Evolutionary conservation across 2,888 invertebrate species (phyloP), one percentile per base, ranked within the genome.

Genomic region (Nebria salina): DNA sequence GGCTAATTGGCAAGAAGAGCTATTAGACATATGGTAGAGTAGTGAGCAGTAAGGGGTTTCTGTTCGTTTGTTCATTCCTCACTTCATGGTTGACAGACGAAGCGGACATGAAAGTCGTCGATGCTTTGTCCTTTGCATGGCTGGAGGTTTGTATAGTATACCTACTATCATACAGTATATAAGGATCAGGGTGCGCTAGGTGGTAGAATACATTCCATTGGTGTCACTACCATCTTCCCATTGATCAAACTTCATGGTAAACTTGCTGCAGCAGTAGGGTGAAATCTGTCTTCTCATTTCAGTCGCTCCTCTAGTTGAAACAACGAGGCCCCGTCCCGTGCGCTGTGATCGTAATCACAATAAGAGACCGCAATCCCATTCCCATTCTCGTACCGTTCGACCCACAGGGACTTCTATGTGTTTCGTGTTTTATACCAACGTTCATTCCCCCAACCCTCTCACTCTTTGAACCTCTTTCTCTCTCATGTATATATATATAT

Each of bases 221-320:
- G 80, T 85, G 85, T 85, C 85, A 85, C 81, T 82, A 84, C 84
- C 85, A 85, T 84, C 85, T 83, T 83, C 84, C 83, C 84, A 84
- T 84, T 85, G 84, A 85, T 85, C 85, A 85, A 85, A 85, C 83
- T 85, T 85, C 84, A 85, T 84, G 83, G 83, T 84, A 76, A 73
- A 72, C 72, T 76, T 76, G 64, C 65, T 66, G 54, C 54, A 8
- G 54, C 54, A 54, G 54, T 54, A 54, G 81, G 78, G 41, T 65
- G 78, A 78, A 65, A 65, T 65, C 73, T 65, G 78, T 78, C 73
- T 25, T 41, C 78, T 73, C 78, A 65, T 70, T 34, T 13, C 20
- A 20, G 20, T 20, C 73, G 70, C 77, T 54, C 72, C 70, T 72
- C 73, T 72, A 65, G 73, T 78, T 73, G 73, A 73, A 78, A 78